phyloP scores from a whole-genome alignment of 2,113 vertebrate species.

The Pollimyrus isidori region DNA sequence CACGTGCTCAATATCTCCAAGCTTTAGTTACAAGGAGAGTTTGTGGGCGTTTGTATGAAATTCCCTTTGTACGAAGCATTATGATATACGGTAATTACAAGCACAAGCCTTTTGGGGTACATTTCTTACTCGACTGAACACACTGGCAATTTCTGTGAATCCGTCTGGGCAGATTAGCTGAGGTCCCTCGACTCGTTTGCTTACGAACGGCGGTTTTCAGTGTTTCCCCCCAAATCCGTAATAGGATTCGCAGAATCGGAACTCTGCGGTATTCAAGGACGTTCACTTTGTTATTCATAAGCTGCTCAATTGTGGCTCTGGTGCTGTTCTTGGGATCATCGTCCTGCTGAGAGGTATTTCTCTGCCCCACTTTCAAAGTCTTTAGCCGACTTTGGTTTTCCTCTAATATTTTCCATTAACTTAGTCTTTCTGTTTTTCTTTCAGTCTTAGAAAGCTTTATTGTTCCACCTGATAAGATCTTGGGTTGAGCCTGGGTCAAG shows the following conservation, averaged over 20 bases:
- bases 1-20: background rate
- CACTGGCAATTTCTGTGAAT: background rate
- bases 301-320: background rate
- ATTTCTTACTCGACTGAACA: background rate
- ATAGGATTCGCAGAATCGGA: background rate
- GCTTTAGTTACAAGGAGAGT: background rate
- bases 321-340: background rate
- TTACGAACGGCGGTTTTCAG: background rate
- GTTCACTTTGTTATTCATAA: conserved; percentile 4
- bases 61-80: background rate
- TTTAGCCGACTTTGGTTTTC: background rate
- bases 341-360: background rate
- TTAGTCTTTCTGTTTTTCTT: background rate
- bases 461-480: background rate
- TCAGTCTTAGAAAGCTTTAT: background rate
- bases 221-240: background rate
- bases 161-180: background rate
- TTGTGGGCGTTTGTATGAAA: background rate
- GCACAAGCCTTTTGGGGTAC: background rate
- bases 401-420: background rate
- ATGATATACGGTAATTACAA: background rate
- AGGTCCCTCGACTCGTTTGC: background rate
- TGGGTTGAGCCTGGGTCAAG: background rate
- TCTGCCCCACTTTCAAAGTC: conserved; percentile 3
- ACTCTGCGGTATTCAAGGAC: background rate